phyloP scores from a whole-genome alignment of 2,113 vertebrate genomes.

The Sebastes fasciatus region DNA sequence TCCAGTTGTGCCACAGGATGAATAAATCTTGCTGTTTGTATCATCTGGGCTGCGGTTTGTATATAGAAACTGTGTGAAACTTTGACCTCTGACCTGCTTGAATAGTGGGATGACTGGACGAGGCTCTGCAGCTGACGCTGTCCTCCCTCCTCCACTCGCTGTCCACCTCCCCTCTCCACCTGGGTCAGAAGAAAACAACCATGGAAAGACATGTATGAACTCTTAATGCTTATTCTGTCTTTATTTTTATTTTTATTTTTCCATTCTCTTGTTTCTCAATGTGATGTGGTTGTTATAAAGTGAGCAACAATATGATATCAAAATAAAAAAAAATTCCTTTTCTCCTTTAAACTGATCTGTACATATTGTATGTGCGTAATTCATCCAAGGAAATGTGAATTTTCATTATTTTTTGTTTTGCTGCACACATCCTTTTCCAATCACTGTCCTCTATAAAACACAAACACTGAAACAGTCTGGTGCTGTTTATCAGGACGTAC shows the following conservation, averaged over 20 bases:
- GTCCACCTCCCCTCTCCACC: constrained; percentile 19
- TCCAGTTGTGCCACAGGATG: constrained; percentile 40
- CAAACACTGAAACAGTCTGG: not conserved
- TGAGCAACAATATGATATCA: constrained; percentile 63
- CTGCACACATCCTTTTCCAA: not conserved
- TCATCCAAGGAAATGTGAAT: not conserved
- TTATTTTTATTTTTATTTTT: constrained; percentile 53
- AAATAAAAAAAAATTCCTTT: constrained; percentile 68
- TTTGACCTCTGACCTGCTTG: constrained; percentile 52
- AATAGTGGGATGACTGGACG: constrained; percentile 28
- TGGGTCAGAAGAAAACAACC: constrained; percentile 44
- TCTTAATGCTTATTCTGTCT: constrained; percentile 53
- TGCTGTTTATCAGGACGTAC: not conserved
- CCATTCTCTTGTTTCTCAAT: constrained; percentile 64
- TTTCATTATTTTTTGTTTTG: not conserved
- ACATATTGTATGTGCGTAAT: constrained; percentile 1
- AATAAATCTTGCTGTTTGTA: constrained; percentile 45
- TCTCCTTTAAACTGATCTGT: constrained; percentile 27
- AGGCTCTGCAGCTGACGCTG: constrained; percentile 12
- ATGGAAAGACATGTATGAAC: constrained; percentile 53
- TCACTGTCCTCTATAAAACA: not conserved
- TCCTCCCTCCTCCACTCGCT: constrained; percentile 20
- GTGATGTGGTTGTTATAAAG: constrained; percentile 76
- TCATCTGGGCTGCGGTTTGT: constrained; percentile 55
- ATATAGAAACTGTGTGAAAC: constrained; percentile 48